Conservation (phyloP, 2,113 vertebrate genomes). For the Conger conger region DNA sequence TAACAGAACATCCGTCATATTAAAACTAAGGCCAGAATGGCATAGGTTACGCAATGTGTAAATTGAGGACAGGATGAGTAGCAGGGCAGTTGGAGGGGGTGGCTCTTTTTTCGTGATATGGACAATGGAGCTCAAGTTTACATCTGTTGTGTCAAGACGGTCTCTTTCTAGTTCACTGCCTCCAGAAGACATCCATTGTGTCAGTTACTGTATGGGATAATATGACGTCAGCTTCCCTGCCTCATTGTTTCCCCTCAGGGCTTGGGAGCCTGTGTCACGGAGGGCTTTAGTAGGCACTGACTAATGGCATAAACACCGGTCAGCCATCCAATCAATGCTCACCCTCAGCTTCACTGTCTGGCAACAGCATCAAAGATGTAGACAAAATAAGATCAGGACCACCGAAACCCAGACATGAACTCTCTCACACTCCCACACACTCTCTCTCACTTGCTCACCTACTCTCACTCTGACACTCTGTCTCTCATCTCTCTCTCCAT, state of each 20-base stretch:
- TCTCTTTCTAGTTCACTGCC: slow-evolving; percentile 14
- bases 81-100: not conserved
- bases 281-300: not conserved
- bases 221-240: not conserved
- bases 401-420: not conserved
- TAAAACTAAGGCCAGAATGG: not conserved
- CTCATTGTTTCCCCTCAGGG: not conserved
- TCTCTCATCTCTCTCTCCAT: not conserved
- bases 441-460: no score
- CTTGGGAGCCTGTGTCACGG: not conserved
- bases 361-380: not conserved
- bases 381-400: not conserved
- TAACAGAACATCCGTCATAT: not conserved
- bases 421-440: not conserved
- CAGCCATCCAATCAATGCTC: not conserved
- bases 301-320: not conserved
- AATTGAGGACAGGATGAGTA: not conserved
- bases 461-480: not conserved
- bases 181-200: not conserved
- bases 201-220: not conserved
- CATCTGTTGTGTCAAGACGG: slow-evolving; percentile 17
- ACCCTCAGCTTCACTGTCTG: not conserved
- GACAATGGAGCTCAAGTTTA: slow-evolving; percentile 14
- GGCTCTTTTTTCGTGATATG: not conserved
- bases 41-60: not conserved